phyloP scores from a whole-genome alignment of 37 sponge, comb jelly and placozoan species.

The Tethya wilhelma region DNA sequence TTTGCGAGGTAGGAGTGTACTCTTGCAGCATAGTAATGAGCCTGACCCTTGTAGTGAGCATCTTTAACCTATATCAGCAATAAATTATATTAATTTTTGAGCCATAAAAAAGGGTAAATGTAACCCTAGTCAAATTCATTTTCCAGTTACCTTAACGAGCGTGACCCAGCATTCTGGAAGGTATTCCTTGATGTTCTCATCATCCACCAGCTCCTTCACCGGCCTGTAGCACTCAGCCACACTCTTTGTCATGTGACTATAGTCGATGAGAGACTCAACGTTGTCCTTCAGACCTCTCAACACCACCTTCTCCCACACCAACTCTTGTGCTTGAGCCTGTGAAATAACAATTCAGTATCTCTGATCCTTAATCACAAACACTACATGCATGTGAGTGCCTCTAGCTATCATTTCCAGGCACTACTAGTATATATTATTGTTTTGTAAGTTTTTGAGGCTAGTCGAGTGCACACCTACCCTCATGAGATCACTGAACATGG shows the following conservation, averaged over 20 bases:
- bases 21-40: conserved; percentile 72
- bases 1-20: conserved; percentile 33
- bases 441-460: too few relatives aligned
- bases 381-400: background rate
- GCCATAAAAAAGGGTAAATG: background rate
- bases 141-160: conserved; percentile 29
- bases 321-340: conserved; percentile 64
- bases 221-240: conserved; percentile 68
- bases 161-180: conserved; percentile 57
- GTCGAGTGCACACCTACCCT: conserved; percentile 35
- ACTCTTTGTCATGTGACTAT: conserved; percentile 56
- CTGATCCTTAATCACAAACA: background rate
- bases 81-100: background rate
- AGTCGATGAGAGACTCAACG: conserved; percentile 17
- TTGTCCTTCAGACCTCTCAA: conserved; percentile 21
- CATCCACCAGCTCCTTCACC: conserved; percentile 53
- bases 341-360: background rate
- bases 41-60: conserved; percentile 62
- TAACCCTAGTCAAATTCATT: too few relatives aligned
- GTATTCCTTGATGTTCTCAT: conserved; percentile 41
- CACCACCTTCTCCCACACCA: conserved; percentile 53
- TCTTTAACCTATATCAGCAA: conserved; percentile 49
- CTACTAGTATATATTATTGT: too few relatives aligned
- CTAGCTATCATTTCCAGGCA: background rate
- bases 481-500: conserved; percentile 57